These are phyloP conservation scores for Melitaea athalia DNA, from an alignment of 2,888 invertebrate genomes.

Conservation along the genomic window DNA sequence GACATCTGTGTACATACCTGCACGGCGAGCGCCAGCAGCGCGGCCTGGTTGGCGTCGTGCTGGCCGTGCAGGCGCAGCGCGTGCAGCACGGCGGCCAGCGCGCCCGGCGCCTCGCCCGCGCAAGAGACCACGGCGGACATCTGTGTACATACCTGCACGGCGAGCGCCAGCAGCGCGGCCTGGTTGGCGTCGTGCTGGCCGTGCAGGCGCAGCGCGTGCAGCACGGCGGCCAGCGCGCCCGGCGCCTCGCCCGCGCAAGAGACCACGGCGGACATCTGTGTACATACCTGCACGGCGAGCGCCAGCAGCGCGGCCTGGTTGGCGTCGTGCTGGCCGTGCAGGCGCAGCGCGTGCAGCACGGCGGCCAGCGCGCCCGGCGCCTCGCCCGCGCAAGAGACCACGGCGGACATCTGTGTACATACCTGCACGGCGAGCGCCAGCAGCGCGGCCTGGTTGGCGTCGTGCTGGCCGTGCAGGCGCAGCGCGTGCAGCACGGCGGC, in stretches of 20 bases:
- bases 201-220: slow-evolving; percentile 91
- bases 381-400: slow-evolving; percentile 69
- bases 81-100: slow-evolving; percentile 89
- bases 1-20: no score
- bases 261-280: no score
- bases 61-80: slow-evolving; percentile 94
- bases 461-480: slow-evolving; percentile 94
- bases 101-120: slow-evolving; percentile 74
- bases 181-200: slow-evolving; percentile 96
- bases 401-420: no score
- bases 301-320: slow-evolving; percentile 91
- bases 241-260: slow-evolving; percentile 62
- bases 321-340: slow-evolving; percentile 95
- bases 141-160: no score
- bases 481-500: slow-evolving; percentile 90
- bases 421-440: slow-evolving; percentile 91
- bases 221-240: slow-evolving; percentile 88
- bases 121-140: no score
- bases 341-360: slow-evolving; percentile 89
- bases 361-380: slow-evolving; percentile 87
- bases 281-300: slow-evolving; percentile 91
- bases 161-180: slow-evolving; percentile 89
- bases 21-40: slow-evolving; percentile 89
- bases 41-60: slow-evolving; percentile 93
- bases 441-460: slow-evolving; percentile 91